These are phyloP conservation scores for Gastracanthus pulcherrimus DNA, from an alignment of 2,888 invertebrate species.

Conservation along the genomic window DNA sequence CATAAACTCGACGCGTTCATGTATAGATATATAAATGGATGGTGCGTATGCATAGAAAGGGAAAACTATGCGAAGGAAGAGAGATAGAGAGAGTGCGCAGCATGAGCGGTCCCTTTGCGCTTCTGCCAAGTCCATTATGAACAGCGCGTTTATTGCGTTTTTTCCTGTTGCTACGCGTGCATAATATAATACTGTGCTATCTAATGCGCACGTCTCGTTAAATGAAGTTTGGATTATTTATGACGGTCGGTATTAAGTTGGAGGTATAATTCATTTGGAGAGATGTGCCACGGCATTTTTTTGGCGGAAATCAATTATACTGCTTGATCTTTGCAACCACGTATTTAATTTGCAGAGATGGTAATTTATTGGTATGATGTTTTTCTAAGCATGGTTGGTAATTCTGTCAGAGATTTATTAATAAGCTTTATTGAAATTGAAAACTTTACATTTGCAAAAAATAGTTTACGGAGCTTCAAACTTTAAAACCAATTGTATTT, in stretches of 20 bases:
- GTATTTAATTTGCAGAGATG: constrained; percentile 11
- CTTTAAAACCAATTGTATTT: too few species aligned
- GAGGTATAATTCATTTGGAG: constrained; percentile 25
- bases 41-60: too few species aligned
- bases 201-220: constrained; percentile 37
- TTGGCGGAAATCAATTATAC: too few species aligned
- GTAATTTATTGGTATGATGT: neutral
- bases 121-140: constrained; percentile 48
- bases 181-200: constrained; percentile 36
- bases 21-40: too few species aligned
- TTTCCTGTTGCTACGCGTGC: neutral
- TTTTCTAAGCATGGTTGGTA: neutral
- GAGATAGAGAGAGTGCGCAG: too few species aligned
- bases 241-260: constrained; percentile 3
- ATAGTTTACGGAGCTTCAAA: too few species aligned
- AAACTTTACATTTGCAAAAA: too few species aligned
- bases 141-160: constrained; percentile 46
- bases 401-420: neutral
- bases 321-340: neutral
- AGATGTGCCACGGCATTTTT: too few species aligned
- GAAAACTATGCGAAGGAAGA: constrained; percentile 44
- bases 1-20: too few species aligned
- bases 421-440: neutral
- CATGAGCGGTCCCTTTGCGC: constrained; percentile 43
- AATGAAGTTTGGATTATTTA: constrained; percentile 45